These are phyloP conservation scores for Chroicocephalus ridibundus DNA, from an alignment of 2,113 vertebrate genomes.

Conservation along the genomic window DNA sequence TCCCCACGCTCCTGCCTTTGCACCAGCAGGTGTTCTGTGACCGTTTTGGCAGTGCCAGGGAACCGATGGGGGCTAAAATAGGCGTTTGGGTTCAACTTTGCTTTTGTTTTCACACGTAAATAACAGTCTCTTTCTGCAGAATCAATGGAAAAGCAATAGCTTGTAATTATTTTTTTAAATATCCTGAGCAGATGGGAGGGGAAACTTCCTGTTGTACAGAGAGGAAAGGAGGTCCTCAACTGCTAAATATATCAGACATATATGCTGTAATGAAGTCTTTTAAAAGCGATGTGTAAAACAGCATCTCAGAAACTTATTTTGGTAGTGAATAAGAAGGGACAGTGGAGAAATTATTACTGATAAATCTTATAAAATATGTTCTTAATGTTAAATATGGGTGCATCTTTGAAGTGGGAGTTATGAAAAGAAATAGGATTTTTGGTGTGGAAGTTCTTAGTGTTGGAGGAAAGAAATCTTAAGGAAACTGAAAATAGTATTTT, in stretches of 20 bases:
- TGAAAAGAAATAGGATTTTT: neutral
- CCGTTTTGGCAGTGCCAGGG: neutral
- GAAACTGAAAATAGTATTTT: neutral
- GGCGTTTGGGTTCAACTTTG: neutral
- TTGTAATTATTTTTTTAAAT: neutral
- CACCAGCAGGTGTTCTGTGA: neutral
- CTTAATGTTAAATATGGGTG: neutral
- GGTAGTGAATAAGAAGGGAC: neutral
- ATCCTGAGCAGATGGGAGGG: slow-evolving; percentile 53
- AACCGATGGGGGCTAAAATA: accelerated
- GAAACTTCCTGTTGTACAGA: slow-evolving; percentile 36
- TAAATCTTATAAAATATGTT: neutral
- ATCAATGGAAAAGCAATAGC: neutral
- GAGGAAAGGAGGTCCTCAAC: slow-evolving; percentile 46
- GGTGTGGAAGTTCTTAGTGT: neutral
- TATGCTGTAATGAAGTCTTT: neutral
- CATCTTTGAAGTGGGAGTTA: neutral
- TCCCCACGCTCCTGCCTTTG: neutral
- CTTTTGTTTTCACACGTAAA: neutral
- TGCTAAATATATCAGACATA: slow-evolving; percentile 29
- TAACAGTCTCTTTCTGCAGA: neutral
- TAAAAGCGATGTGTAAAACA: neutral
- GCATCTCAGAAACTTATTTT: neutral
- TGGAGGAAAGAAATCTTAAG: neutral
- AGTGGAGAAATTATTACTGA: neutral